Base-by-base conservation (phyloP, 2,888 invertebrate genomes). In the Cataglyphis livida region DNA sequence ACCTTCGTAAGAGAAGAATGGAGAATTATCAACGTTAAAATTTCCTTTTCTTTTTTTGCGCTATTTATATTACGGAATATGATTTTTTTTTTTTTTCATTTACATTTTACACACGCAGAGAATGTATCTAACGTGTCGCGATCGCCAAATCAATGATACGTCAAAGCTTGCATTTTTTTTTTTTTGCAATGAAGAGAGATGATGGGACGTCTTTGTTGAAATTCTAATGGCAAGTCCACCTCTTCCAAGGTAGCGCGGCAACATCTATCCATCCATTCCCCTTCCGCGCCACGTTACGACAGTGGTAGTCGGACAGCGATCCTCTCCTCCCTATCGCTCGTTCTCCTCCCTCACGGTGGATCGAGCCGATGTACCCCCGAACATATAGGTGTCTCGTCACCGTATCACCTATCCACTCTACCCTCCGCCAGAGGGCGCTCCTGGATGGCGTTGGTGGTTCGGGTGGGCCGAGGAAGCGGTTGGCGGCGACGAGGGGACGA, bases 341-440 rank as follows among this genome's bases (percentile, higher is more conserved):
- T 82, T 85, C 82, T 75, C 89, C 87, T 81, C 76, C 81, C 54
- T 81, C 81, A 66, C 79, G 73, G 65, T 65, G 85, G 89, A 89
- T 81, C 82, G 84, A 86, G 84, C 88, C 87, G 88, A 89, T 89
- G 85, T 89, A 88, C 89, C 48, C 48, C 48, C 83, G 90, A 87
- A 84, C 87, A 86, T 87, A 89, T 89, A 89, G 89, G 90, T 88
- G 90, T 89, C 90, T 89, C 89, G 89, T 89, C 89, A 89, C 89
- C 89, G 88, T 89, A 89, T 89, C 89, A 89, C 89, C 88, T 89
- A 89, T 88, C 89, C 88, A 86, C 82, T 85, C 86, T 85, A 85
- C 88, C 87, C 90, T 84, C 79, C 73, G 85, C 81, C 71, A 86
- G 87, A 85, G 84, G 86, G 86, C 82, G 88, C 89, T 75, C 79